Base-by-base conservation (phyloP, 1,140 invertebrate genomes). In the Eubasilissa regina region DNA sequence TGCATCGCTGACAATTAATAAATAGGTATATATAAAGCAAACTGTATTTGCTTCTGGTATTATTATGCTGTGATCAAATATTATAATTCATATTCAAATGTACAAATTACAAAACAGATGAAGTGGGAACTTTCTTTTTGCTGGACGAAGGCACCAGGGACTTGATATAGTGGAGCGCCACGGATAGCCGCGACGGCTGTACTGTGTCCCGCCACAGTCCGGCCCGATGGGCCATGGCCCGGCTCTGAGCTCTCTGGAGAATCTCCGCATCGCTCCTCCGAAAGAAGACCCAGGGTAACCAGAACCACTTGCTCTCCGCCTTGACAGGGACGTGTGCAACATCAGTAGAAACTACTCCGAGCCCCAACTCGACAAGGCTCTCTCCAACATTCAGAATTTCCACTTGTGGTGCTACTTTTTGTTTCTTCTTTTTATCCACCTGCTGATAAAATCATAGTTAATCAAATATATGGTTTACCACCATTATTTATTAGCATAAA, bases 121-220 rank as follows among this genome's bases (percentile, higher is more conserved):
- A 11, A 0, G 47, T 3, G 17, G 35, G 12, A 1, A 35, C 25
- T 64, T 78, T 73, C 70, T 78, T 78, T 9, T 53, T 51, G n/a
- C 44, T 51, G 17, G 10, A n/a, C 12, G 73, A 44, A 55, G 78
- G 78, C n/a, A 79, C 13, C 10, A 66, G 11, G 1, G 45, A 55
- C 47, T 75, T 79, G 12, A 79, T 35, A 44, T 75, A 75, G 1
- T 51, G 13, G 0, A 45, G 11, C 8, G 66, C 12, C 4, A 56
- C 11, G 10, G 58, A 45, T 11, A 79, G 3, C 9, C 51, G 21
- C 21, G 81, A 75, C 0, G 21, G 62, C 15, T 78, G 78, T 9
- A 78, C 25, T 4, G 48, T 35, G 1, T 82, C 78, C 35, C 80
- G 78, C 81, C 81, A 82, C 17, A 70, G 62, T 43, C 81, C 81